Evolutionary conservation across 2,797 vertebrate genomes (phyloP).

Genomic region (Enteromius fasciolatus): DNA sequence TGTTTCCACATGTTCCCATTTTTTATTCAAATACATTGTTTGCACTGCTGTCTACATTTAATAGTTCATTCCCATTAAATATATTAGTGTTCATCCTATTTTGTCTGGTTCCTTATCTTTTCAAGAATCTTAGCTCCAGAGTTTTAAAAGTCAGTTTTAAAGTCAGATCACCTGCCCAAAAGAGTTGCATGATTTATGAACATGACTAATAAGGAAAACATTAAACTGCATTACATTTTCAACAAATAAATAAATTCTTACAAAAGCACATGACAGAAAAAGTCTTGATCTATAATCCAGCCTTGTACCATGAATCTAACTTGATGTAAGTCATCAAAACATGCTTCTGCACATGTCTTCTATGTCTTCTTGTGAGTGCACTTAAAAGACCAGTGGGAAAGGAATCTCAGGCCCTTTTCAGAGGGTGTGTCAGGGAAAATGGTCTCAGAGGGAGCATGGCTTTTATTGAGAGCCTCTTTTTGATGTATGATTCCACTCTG

Average conservation of each 20-base stretch:
- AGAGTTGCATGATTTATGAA: neutral
- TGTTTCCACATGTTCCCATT: too few relatives aligned
- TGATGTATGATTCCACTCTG: constrained; percentile 21
- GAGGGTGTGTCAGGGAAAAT: constrained; percentile 15
- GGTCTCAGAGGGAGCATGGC: constrained; percentile 17
- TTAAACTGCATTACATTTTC: neutral
- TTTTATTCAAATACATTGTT: neutral
- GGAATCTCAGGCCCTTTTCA: constrained; percentile 9
- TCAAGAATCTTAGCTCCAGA: neutral
- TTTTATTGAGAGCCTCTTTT: constrained; percentile 49
- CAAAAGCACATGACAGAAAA: neutral
- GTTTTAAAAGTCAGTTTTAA: neutral
- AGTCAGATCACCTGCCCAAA: neutral
- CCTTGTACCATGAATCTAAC: neutral
- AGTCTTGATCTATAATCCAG: neutral
- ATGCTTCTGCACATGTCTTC: neutral
- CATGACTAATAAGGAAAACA: neutral
- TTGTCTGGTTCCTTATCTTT: neutral
- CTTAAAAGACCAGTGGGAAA: constrained; percentile 14
- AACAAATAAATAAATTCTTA: neutral
- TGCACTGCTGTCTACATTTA: neutral
- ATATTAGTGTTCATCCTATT: neutral
- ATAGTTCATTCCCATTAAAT: neutral
- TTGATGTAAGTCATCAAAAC: constrained; percentile 10
- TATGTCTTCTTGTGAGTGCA: constrained; percentile 23